A percentile compares a stretch with the other conserved stretches of the same genome.
Evolutionary conservation across 2,888 invertebrate species (phyloP).

Genomic region (Aphelenchoides bicaudatus): DNA sequence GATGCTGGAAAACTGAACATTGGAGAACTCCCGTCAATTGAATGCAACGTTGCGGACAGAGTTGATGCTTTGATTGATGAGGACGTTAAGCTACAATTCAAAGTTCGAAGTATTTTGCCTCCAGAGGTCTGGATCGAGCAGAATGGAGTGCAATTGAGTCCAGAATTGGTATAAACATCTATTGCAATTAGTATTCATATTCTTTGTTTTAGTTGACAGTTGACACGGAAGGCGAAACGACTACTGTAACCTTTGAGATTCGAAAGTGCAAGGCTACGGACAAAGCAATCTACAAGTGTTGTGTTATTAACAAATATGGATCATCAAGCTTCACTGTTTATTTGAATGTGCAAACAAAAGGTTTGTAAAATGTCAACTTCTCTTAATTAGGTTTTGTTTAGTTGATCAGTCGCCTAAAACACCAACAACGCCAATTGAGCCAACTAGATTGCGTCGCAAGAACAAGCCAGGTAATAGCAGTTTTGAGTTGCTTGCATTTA

Average conservation of each 20-base stretch:
- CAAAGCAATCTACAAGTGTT: neutral
- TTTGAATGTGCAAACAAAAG: slow-evolving; percentile 2
- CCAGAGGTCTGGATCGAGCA: slow-evolving; percentile 30
- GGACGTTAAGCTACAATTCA: slow-evolving; percentile 21
- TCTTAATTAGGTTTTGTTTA: neutral
- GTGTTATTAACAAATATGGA: neutral
- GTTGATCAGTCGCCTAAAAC: too few relatives aligned
- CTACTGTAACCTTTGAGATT: neutral
- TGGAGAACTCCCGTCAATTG: slow-evolving; percentile 3
- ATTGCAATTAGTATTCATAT: slow-evolving; percentile 14
- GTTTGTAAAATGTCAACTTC: neutral
- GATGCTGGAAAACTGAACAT: neutral
- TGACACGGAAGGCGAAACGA: slow-evolving; percentile 6
- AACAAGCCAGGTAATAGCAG: too few relatives aligned
- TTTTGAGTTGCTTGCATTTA: too few relatives aligned
- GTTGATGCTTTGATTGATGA: slow-evolving; percentile 21
- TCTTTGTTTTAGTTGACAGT: slow-evolving; percentile 25
- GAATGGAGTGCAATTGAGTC: slow-evolving; percentile 25
- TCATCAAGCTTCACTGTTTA: neutral
- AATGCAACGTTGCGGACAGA: slow-evolving; percentile 12
- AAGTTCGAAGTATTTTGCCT: slow-evolving; percentile 26
- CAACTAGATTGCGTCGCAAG: too few relatives aligned
- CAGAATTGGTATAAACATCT: neutral
- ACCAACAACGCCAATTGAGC: too few relatives aligned
- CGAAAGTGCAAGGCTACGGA: neutral